These are phyloP conservation scores for Natator depressus DNA, from an alignment of 2,113 vertebrate genomes.

Conservation along the genomic window DNA sequence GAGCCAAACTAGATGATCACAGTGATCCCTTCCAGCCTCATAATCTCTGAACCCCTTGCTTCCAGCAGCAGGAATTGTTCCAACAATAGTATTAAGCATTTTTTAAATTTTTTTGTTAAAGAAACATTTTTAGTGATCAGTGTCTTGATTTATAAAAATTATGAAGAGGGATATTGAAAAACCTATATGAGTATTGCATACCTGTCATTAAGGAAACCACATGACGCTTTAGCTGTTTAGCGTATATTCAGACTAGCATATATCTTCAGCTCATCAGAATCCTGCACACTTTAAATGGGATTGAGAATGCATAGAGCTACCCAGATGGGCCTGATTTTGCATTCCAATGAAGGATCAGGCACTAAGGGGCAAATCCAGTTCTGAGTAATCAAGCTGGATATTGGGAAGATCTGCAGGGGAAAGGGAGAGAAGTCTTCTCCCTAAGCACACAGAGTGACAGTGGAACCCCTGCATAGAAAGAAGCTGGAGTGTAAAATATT, in stretches of 20 bases:
- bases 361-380: background rate
- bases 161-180: background rate
- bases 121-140: background rate
- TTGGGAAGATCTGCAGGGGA: rapidly evolving
- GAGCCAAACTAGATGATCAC: background rate
- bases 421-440: background rate
- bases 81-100: constrained; percentile 1
- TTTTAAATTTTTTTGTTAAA: constrained; percentile 17
- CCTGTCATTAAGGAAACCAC: background rate
- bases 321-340: background rate
- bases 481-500: background rate
- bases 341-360: background rate
- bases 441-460: background rate
- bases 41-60: background rate
- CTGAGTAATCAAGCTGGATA: background rate
- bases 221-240: background rate
- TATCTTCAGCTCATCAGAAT: background rate
- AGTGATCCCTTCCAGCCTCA: background rate
- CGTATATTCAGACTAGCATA: background rate
- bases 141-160: background rate
- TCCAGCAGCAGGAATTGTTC: background rate
- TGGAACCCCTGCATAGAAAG: background rate
- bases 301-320: background rate
- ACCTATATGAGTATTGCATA: background rate
- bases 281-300: background rate